Evolutionary conservation across 2,888 invertebrate species (phyloP).

Genomic region (Machimus rusticus): DNA sequence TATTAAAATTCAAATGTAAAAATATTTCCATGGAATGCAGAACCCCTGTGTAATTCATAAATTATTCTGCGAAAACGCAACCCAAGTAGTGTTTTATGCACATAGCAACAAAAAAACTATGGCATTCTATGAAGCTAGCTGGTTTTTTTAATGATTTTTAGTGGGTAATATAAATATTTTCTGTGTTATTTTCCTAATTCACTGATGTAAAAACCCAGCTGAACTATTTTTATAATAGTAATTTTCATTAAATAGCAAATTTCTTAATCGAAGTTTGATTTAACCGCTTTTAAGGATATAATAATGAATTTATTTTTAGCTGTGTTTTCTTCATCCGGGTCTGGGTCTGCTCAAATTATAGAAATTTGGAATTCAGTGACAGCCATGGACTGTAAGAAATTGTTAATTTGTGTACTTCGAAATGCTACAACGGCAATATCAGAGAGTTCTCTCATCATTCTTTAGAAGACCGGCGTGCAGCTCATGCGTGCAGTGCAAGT

Average conservation of each 20-base stretch:
- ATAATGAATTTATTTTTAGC: no score
- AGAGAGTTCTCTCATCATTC: no score
- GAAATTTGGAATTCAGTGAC: no score
- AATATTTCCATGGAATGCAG: background rate
- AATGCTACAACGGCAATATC: no score
- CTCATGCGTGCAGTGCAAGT: no score
- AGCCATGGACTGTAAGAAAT: no score
- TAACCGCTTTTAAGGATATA: no score
- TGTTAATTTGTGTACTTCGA: no score
- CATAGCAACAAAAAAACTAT: background rate
- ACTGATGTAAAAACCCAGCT: background rate
- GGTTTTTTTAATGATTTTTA: background rate
- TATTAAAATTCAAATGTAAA: conserved; percentile 19
- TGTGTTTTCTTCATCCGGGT: no score
- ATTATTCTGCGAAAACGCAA: background rate
- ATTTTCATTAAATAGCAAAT: background rate
- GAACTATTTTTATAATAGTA: background rate
- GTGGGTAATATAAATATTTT: background rate
- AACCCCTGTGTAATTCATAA: background rate
- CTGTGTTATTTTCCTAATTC: background rate
- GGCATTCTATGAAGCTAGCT: background rate
- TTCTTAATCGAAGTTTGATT: no score
- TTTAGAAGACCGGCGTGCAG: no score
- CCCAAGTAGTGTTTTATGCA: background rate
- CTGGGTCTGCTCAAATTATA: no score